Base-by-base conservation (phyloP, 2,113 vertebrate genomes). In the Atherinomorus stipes region DNA sequence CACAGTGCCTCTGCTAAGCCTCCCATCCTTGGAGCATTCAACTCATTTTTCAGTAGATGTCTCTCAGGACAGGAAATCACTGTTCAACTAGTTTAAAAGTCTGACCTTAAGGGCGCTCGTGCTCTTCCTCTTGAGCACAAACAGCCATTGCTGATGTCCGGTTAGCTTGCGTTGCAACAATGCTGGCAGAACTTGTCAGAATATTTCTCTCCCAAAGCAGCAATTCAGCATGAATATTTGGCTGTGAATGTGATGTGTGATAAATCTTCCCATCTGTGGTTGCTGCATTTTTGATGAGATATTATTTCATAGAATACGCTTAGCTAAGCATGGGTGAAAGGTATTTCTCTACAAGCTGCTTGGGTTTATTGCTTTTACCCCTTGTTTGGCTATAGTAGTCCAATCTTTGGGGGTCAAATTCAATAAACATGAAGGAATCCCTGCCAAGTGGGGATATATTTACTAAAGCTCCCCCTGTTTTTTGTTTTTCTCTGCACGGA, bases 311-410 rank as follows among this genome's bases (percentile, higher is more conserved):
- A 31, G 42, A 34, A 53, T 23, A 9, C 18, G 18, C 59, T 31
- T 31, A 74, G 62, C 70, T 21, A 61, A 34, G 7, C 45, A 56
- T 58, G 18, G 57, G 18, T 67, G 25, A 72, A 62, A 59, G 63
- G 54, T 86, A 66, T 75, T 82, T 70, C 59, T 72, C 68, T 18
- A 62, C 59, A 59, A 76, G 78, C 64, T 65, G 56, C 44, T 21
- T 23, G 23, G 37, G 79, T 89, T 90, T 84, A 87, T 91, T 90
- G 73, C 71, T 56, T 88, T 87, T 23, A 76, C 58, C 50, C 26
- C 67, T 85, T 75, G 78, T 87, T 86, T 83, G 60, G 59, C 45
- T 83, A 57, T 40, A 64, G 61, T 69, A 71, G 53, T 88, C 54
- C 64, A 80, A 23, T 79, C 78, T 28, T 62, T 15, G 40, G 85